Evolutionary conservation across 1,140 invertebrate genomes (phyloP), one percentile per base, ranked within the genome.

Genomic region (Polypedilum vanderplanki): DNA sequence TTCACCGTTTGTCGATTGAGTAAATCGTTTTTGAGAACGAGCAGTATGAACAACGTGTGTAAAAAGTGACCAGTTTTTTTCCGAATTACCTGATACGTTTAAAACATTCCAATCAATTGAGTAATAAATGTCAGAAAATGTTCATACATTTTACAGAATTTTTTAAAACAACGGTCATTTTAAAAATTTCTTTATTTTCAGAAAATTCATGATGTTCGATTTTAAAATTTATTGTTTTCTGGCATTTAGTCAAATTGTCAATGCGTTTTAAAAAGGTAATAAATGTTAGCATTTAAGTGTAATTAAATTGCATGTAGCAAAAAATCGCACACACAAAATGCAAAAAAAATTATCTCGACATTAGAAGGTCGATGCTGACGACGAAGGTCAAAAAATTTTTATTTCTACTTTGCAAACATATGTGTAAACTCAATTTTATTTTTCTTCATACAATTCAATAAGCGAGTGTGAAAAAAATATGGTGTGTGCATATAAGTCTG

Each of bases 401-500:
- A 46, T 57, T 20, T 70, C 20, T 70, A 8, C 20, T 70, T 70
- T 20, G 46, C 46, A 57, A 15, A 17, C 46, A 57, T 57, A 17
- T 57, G n/a, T 57, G 46, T 17, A 57, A 57, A 15, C n/a, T 57
- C 46, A 57, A 15, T 57, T 57, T 57, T n/a, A n/a, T 70, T 20
- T 70, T 20, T 57, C 46, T 46, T 57, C 46, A n/a, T n/a, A 57
- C n/a, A n/a, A n/a, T n/a, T 57, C 46, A n/a, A 57, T 57, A 33
- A 33, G 24, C n/a, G 46, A 15, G n/a, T 57, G 46, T 57, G 46
- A 57, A 57, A n/a, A 57, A 57, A 46, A 15, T 46, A 12, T 57
- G 24, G 46, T 57, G n/a, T 15, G 46, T 57, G 46, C 12, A 57
- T 46, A 46, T 46, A 12, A 3, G 8, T 46, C 15, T 15, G 41